Evolutionary conservation across 2,888 invertebrate genomes (phyloP).

Genomic region (Agelastica alni): DNA sequence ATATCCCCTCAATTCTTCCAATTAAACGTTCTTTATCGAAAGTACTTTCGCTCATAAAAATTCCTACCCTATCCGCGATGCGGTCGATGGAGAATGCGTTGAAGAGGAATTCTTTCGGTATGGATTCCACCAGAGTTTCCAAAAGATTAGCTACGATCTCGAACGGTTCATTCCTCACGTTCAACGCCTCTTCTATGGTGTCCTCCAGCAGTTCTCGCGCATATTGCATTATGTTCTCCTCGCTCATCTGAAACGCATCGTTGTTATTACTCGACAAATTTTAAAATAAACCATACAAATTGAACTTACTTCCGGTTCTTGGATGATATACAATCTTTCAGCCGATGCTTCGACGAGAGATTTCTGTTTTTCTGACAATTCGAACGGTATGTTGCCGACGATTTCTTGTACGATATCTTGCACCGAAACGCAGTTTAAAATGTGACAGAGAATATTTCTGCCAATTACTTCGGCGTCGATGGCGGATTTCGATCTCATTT

Average conservation of each 20-base stretch:
- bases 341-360: conserved; percentile 45
- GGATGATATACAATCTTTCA: conserved; percentile 45
- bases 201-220: conserved; percentile 43
- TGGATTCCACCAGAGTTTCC: conserved; percentile 41
- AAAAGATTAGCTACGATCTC: conserved; percentile 42
- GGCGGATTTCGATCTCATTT: conserved; percentile 34
- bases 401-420: conserved; percentile 46
- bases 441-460: conserved; percentile 38
- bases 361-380: conserved; percentile 42
- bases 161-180: conserved; percentile 36
- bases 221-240: conserved; percentile 37
- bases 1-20: conserved; percentile 29
- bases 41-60: conserved; percentile 29
- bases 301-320: conserved; percentile 41
- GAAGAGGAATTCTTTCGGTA: conserved; percentile 39
- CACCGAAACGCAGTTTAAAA: conserved; percentile 43
- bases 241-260: conserved; percentile 35
- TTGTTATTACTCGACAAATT: neutral
- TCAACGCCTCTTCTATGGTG: conserved; percentile 41
- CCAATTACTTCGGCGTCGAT: conserved; percentile 40
- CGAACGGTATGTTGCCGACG: conserved; percentile 42
- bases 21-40: conserved; percentile 37
- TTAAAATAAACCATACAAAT: neutral
- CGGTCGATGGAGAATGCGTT: conserved; percentile 30
- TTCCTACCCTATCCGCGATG: conserved; percentile 33